Evolutionary conservation across 1,140 invertebrate genomes (phyloP).

Genomic region (Meloidogyne chitwoodi): DNA sequence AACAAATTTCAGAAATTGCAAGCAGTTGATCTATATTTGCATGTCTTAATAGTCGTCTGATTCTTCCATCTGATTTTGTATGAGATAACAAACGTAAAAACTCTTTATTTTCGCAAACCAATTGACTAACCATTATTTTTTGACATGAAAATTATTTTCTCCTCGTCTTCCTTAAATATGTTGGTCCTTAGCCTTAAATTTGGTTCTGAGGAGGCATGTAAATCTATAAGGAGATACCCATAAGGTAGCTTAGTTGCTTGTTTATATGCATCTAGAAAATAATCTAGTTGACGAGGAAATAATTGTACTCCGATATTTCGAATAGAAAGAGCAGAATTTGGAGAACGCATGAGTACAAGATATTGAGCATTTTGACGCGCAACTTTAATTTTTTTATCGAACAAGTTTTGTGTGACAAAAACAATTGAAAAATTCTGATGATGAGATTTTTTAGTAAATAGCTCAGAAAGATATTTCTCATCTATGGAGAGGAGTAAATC

Average conservation of each 20-base stretch:
- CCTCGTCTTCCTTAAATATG: constrained; percentile 16
- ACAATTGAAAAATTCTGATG: no score
- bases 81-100: constrained; percentile 1
- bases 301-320: constrained; percentile 7
- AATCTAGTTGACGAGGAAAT: constrained; percentile 1
- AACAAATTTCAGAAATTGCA: constrained; percentile 9
- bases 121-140: constrained; percentile 10
- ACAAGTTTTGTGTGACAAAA: no score
- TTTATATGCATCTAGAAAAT: constrained; percentile 12
- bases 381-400: no score
- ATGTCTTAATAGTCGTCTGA: background rate
- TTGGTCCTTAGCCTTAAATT: background rate
- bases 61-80: background rate
- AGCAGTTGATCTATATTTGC: constrained; percentile 5
- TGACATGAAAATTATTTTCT: constrained; percentile 18
- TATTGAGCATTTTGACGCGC: constrained; percentile 21
- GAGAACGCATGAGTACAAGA: constrained; percentile 11
- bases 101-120: constrained; percentile 1
- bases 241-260: constrained; percentile 1
- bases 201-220: constrained; percentile 6
- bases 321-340: constrained; percentile 1
- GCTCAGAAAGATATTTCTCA: no score
- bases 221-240: constrained; percentile 7
- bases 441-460: no score
- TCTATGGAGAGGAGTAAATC: no score